Base-by-base conservation (phyloP, 2,797 vertebrate genomes). In the Gobio occitaniae region DNA sequence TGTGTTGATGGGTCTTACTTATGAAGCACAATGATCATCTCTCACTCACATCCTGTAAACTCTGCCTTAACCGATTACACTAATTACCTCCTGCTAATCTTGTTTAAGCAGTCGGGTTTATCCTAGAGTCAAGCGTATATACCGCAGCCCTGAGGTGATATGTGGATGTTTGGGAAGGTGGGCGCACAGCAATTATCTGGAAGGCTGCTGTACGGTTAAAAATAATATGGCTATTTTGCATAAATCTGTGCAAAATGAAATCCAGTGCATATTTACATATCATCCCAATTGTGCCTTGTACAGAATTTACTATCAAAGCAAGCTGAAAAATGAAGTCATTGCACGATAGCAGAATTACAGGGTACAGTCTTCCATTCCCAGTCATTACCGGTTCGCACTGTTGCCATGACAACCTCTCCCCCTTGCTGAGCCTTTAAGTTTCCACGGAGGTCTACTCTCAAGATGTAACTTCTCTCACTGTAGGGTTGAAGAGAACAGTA, bases 391-490 rank as follows among this genome's bases (percentile, higher is more conserved):
- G 83, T 77, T 85, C 84, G 81, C 32, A 83, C 84, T 81, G 93
- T 94, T 94, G 86, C 92, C 69, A 94, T 94, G 91, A 90, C 75
- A 83, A 94, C 91, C n/a, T 80, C 84, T 80, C 84, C 86, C 76
- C 83, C 82, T 89, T 70, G 50, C 82, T 83, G 86, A 75, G 86
- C 85, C 79, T 80, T 79, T 13, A 47, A 86, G 72, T 82, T 79
- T 52, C 9, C 32, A 83, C 68, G 61, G 66, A 86, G 89, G 89
- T 78, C 63, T 61, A 68, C 71, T 82, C 71, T 81, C 36, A 0
- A 81, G 87, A 88, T 81, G 83, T 71, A 65, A 77, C 83, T 79
- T 68, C 48, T 70, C 82, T 68, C 71, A 36, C 56, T 50, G 21
- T 2, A 41, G 59, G 29, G 44, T 29, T 48, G 59, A 83, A 29